phyloP scores from a whole-genome alignment of 2,113 vertebrate species.

The Crocuta crocuta region DNA sequence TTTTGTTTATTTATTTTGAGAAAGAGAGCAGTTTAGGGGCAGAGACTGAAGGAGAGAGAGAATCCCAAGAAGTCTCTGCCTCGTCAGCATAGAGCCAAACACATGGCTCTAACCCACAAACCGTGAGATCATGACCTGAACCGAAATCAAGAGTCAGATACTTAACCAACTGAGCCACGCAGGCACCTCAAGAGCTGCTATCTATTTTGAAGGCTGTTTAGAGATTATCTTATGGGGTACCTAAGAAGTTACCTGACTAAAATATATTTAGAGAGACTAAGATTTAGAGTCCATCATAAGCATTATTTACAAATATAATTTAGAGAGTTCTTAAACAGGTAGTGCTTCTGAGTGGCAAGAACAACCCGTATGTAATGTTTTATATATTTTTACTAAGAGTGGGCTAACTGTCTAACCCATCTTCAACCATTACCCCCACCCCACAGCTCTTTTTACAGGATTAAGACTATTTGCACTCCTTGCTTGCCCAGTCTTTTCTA shows the following conservation, averaged over 20 bases:
- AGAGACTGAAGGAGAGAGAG: too few relatives aligned
- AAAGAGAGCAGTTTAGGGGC: too few relatives aligned
- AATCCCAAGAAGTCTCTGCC: too few relatives aligned
- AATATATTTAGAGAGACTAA: background rate
- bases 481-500: background rate
- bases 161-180: too few relatives aligned
- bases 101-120: too few relatives aligned
- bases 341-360: background rate
- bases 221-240: background rate
- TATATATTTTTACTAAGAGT: background rate
- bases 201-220: background rate
- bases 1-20: background rate
- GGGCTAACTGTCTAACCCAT: background rate
- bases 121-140: too few relatives aligned
- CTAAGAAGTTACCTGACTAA: background rate
- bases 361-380: background rate
- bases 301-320: background rate
- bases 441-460: background rate
- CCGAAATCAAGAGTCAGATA: too few relatives aligned
- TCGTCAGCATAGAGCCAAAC: too few relatives aligned
- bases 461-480: background rate
- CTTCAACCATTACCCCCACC: background rate
- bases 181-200: background rate
- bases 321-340: background rate
- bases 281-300: background rate